A percentile compares a stretch with the other conserved stretches of the same genome.
These are phyloP conservation scores for Hydractinia symbiolongicarpus DNA, from an alignment of 30 jellyfish, hydroid and myxozoan genomes.

Conservation along the genomic window DNA sequence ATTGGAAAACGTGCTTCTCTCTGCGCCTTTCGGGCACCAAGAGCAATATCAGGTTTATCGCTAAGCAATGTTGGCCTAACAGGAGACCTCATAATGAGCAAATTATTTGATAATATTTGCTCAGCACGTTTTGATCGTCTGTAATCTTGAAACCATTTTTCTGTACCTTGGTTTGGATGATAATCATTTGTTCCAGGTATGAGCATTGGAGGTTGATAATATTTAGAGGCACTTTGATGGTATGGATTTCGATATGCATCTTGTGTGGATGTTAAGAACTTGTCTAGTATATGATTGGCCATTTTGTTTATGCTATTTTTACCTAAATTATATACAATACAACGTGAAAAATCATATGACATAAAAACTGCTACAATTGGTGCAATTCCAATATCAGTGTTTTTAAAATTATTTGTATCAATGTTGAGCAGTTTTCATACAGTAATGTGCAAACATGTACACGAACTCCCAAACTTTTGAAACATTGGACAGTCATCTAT, in stretches of 20 bases:
- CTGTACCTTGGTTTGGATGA: slow-evolving; percentile 56
- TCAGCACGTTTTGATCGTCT: slow-evolving; percentile 51
- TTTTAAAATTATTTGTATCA: too few relatives aligned
- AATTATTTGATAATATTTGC: slow-evolving; percentile 42
- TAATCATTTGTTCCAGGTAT: slow-evolving; percentile 29
- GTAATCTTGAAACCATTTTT: slow-evolving; percentile 48
- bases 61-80: slow-evolving; percentile 57
- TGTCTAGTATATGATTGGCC: slow-evolving; percentile 37
- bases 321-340: too few relatives aligned
- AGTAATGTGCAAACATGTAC: too few relatives aligned
- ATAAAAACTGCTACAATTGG: too few relatives aligned
- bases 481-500: too few relatives aligned
- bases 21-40: slow-evolving; percentile 60
- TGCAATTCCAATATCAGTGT: too few relatives aligned
- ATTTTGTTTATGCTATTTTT: not conserved
- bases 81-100: slow-evolving; percentile 19
- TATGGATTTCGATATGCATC: slow-evolving; percentile 49
- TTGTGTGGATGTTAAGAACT: slow-evolving; percentile 48
- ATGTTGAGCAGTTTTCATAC: too few relatives aligned
- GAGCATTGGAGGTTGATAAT: slow-evolving; percentile 55
- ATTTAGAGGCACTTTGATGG: slow-evolving; percentile 43
- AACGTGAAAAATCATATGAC: too few relatives aligned
- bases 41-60: slow-evolving; percentile 61
- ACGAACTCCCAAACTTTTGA: too few relatives aligned
- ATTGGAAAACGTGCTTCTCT: slow-evolving; percentile 67